phyloP scores from a whole-genome alignment of 2,888 invertebrate genomes.

The Rhagophthalmus giganteus region DNA sequence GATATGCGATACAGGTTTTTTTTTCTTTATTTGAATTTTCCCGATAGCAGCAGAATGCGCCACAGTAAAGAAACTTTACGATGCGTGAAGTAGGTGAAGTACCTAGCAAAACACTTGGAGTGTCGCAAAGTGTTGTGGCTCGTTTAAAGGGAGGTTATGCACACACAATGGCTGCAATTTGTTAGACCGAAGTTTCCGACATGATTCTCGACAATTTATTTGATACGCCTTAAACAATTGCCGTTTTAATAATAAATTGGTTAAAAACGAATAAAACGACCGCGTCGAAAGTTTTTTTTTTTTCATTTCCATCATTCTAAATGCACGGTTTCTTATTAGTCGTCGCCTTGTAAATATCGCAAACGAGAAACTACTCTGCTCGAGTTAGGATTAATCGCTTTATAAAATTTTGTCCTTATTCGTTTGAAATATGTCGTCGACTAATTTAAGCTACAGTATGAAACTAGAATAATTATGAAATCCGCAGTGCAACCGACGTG shows the following conservation, averaged over 20 bases:
- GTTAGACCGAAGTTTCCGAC: neutral
- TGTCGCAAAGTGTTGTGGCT: slow-evolving; percentile 8
- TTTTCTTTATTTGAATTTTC: slow-evolving; percentile 16
- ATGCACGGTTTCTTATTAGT: too few relatives aligned
- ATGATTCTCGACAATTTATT: neutral
- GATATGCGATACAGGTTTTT: neutral
- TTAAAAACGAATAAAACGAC: too few relatives aligned
- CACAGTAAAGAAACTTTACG: slow-evolving; percentile 10
- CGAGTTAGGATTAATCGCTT: neutral
- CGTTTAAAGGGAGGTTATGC: slow-evolving; percentile 8
- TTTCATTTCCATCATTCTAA: too few relatives aligned
- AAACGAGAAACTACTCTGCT: too few relatives aligned
- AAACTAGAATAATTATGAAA: slow-evolving; percentile 29
- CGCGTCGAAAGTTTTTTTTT: too few relatives aligned
- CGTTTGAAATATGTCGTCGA: slow-evolving; percentile 25
- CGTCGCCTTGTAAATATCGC: too few relatives aligned
- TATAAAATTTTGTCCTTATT: slow-evolving; percentile 14
- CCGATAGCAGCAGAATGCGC: neutral
- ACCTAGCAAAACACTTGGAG: slow-evolving; percentile 8
- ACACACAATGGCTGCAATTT: slow-evolving; percentile 5
- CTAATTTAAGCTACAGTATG: slow-evolving; percentile 25
- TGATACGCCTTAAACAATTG: neutral
- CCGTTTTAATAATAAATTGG: neutral
- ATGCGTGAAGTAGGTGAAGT: slow-evolving; percentile 12
- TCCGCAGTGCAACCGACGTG: slow-evolving; percentile 29